Base-by-base conservation (phyloP, 2,888 invertebrate species). In the Tromatobia lineatoria region DNA sequence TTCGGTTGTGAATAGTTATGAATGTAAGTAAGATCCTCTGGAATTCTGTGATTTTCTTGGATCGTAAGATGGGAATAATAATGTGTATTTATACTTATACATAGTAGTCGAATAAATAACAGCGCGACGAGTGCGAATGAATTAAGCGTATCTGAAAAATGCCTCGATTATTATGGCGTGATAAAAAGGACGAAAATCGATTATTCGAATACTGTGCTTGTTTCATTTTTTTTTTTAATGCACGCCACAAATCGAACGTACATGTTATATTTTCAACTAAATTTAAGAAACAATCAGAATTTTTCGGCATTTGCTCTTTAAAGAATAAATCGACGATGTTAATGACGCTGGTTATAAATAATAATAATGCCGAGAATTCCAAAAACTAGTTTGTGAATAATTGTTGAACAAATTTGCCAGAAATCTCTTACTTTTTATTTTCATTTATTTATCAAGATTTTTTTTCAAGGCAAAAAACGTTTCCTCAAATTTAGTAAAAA, bases 1-100 rank as follows among this genome's bases (percentile, higher is more conserved):
- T 91, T 91, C 90, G 92, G 92, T 92, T 92, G 92, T 92, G 92
- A 92, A 90, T 89, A 90, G 80, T 88, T 90, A 78, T 67, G 73
- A 66, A 59, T 74, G 66, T 50, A 42, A 74, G 25, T 67, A 52
- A 52, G 73, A 61, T 73, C 11, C 42, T n/a, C 1, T 61, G 70
- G 47, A 34, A 18, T 71, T 7, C 38, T 45, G 18, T 13, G 20
- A 42, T 71, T 50, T 74, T 47, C 70, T 74, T 76, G 75, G 75
- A 75, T 80, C 50, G 71, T 50, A 64, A 15, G 61, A 47, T 52
- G 23, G 57, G 50, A 64, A 67, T 67, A 15, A 73, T 78, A 38
- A 76, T 80, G 38, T 71, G 61, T 79, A 71, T 70, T 61, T 78
- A 78, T 64, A 64, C 20, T 77, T 82, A 73, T 79, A 70, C 50